Base-by-base conservation (phyloP, 2,113 vertebrate genomes). In the Strigops habroptila region DNA sequence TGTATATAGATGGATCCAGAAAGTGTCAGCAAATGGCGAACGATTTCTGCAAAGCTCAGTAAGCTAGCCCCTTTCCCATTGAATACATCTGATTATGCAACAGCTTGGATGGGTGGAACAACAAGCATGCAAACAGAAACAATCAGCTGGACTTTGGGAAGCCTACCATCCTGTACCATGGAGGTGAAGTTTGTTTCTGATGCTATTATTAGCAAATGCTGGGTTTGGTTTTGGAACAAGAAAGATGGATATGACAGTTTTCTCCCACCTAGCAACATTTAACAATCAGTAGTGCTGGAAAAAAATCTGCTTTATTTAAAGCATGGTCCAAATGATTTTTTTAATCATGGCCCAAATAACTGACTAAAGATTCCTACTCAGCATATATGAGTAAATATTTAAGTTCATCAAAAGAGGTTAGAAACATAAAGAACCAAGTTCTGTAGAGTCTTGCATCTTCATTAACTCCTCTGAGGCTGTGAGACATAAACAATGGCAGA, bases 11-110 rank as follows among this genome's bases (percentile, higher is more conserved):
- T 15, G 53, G 37, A 64, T 93, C 78, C 55, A 90, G 80, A 94
- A 68, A 85, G 30, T 35, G 85, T 86, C n/a, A 2, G 67, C 55
- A 97, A 95, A 90, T 14, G 41, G 93, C 44, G 95, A 93, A 95
- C 81, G 19, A 73, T 94, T 97, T 79, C 41, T 16, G 18, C 16
- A 25, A 88, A 80, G 90, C 74, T 88, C 69, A 22, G 83, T 88
- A 86, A 88, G 14, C 43, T 51, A 62, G 3, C 21, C 53, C 49
- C 35, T 82, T 94, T 95, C 44, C 73, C 60, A 73, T 9, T 35
- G 51, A 83, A 64, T 63, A 28, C 0, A 1, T 81, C 60, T 79
- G 57, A 62, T 91, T 89, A 78, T 89, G 37, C 65, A 94, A 51
- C 85, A 94, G 83, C 82, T 93, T 82, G 86, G 67, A 64, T 78